Conservation (phyloP, 2,113 vertebrate genomes). For the Myanophis thanlyinensis region DNA sequence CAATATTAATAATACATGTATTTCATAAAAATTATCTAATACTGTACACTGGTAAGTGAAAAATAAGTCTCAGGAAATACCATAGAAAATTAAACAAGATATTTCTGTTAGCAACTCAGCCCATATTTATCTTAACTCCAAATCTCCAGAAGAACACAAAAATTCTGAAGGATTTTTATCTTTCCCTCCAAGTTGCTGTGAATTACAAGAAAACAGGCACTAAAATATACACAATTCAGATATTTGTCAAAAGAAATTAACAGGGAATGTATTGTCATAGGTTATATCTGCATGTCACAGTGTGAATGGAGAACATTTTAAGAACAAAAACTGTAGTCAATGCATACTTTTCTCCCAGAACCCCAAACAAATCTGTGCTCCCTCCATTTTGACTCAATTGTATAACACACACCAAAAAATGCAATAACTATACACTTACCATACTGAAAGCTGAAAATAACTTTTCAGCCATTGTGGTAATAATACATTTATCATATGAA, state of each 20-base stretch:
- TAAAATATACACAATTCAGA: not conserved
- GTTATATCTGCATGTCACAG: not conserved
- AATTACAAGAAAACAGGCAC: not conserved
- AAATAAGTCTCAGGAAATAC: not conserved
- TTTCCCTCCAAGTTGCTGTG: not conserved
- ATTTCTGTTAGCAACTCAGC: not conserved
- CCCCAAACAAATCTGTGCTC: slow-evolving; percentile 15
- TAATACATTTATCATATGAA: slow-evolving; percentile 26
- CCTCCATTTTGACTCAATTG: slow-evolving; percentile 31
- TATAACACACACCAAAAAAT: slow-evolving; percentile 34
- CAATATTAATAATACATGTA: not conserved
- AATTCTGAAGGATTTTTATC: not conserved
- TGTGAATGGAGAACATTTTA: not conserved
- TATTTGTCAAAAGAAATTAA: not conserved
- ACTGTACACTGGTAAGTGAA: not conserved
- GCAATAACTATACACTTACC: slow-evolving; percentile 22
- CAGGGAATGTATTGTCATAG: not conserved
- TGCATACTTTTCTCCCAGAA: slow-evolving; percentile 12
- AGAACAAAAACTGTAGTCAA: slow-evolving; percentile 14
- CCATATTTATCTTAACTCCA: not conserved
- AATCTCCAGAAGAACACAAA: not conserved
- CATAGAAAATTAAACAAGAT: not conserved
- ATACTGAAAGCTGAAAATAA: slow-evolving; percentile 33
- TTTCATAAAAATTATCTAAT: not conserved
- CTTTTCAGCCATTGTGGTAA: slow-evolving; percentile 1